Conservation (phyloP, 2,888 invertebrate genomes). For the Nesidiocoris tenuis region DNA sequence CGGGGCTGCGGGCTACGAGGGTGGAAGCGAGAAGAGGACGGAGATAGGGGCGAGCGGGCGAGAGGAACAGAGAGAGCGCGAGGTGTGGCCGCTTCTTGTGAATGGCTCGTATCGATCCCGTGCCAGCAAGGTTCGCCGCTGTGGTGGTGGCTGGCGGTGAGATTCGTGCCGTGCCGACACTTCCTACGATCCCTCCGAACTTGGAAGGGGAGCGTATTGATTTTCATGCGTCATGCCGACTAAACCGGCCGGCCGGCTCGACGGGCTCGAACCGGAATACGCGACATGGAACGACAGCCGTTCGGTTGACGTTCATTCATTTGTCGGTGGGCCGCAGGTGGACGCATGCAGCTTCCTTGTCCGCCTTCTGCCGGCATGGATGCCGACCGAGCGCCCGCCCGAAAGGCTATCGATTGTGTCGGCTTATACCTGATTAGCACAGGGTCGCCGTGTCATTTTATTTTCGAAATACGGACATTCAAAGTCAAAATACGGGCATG, state of each 20-base stretch:
- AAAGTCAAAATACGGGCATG: too few species aligned
- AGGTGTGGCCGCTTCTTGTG: constrained; percentile 20
- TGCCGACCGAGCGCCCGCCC: too few species aligned
- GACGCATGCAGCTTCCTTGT: not conserved
- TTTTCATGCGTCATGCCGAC: constrained; percentile 37
- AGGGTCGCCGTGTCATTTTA: too few species aligned
- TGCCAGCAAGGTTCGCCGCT: not conserved
- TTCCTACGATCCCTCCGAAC: not conserved
- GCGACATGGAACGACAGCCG: not conserved
- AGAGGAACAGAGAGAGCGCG: constrained; percentile 1
- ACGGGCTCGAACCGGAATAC: not conserved
- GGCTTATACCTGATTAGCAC: too few species aligned
- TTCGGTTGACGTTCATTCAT: constrained; percentile 14
- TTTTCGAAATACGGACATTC: too few species aligned
- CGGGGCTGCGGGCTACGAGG: not conserved
- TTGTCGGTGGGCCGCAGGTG: not conserved
- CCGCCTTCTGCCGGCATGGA: too few species aligned
- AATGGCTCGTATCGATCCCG: constrained; percentile 34
- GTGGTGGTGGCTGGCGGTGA: not conserved
- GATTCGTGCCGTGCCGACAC: not conserved
- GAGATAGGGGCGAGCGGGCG: not conserved
- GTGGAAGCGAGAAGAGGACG: not conserved
- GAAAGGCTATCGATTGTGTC: too few species aligned
- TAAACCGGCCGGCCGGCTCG: not conserved
- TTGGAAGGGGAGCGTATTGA: constrained; percentile 19